These are phyloP conservation scores for Magallana ariakensis DNA, from an alignment of 1,140 invertebrate genomes.

Conservation along the genomic window DNA sequence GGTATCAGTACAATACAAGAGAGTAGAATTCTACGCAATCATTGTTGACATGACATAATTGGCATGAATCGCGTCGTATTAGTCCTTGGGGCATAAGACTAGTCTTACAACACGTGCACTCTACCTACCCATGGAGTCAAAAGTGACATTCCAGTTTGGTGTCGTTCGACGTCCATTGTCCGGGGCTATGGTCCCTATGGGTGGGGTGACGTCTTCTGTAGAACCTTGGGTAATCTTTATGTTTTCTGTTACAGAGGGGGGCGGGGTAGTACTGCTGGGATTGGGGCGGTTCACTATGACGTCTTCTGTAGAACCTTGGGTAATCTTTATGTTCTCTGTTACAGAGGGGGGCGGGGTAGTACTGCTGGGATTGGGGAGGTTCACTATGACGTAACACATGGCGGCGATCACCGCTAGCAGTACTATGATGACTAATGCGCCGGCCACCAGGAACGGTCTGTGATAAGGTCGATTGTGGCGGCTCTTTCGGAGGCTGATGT, in stretches of 20 bases:
- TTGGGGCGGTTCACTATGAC: neutral
- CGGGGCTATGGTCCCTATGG: neutral
- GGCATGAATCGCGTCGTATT: no score
- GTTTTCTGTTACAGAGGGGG: neutral
- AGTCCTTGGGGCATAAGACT: no score
- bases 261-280: neutral
- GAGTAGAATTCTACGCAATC: no score
- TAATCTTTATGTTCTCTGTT: neutral
- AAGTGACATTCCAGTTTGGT: neutral
- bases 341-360: neutral
- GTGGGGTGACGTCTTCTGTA: neutral
- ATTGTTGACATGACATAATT: no score
- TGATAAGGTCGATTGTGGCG: neutral
- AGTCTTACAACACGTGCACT: no score
- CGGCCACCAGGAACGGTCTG: neutral
- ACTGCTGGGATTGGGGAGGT: neutral
- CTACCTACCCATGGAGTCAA: neutral
- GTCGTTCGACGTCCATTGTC: neutral
- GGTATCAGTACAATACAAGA: no score
- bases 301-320: neutral
- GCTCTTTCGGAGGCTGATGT: neutral
- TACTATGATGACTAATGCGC: neutral
- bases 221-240: neutral
- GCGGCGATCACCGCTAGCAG: neutral
- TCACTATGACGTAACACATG: conserved; percentile 14